These are phyloP conservation scores for Leptopilina boulardi DNA, from an alignment of 1,140 invertebrate genomes.

Conservation along the genomic window DNA sequence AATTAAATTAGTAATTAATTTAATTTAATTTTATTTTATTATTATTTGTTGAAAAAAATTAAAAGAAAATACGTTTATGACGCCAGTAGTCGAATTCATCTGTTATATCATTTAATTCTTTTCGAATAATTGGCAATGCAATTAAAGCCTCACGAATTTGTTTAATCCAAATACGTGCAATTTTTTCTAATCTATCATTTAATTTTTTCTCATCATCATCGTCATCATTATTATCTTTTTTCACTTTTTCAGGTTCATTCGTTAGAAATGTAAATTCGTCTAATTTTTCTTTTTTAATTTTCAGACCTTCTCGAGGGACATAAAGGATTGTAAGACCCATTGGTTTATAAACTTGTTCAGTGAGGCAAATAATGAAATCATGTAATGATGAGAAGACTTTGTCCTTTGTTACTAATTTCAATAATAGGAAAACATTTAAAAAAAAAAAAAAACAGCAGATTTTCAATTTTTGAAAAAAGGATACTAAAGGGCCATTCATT, in stretches of 20 bases:
- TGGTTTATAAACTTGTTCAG: slow-evolving; percentile 86
- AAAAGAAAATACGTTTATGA: slow-evolving; percentile 80
- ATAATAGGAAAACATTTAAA: background rate
- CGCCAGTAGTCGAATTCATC: slow-evolving; percentile 92
- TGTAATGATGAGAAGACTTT: slow-evolving; percentile 80
- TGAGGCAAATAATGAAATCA: slow-evolving; percentile 86
- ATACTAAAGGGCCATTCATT: slow-evolving; percentile 83
- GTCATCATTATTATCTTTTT: slow-evolving; percentile 47
- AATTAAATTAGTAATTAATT: background rate
- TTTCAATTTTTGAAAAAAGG: slow-evolving; percentile 48
- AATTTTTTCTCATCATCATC: slow-evolving; percentile 81
- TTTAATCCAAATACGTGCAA: slow-evolving; percentile 89
- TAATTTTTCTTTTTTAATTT: slow-evolving; percentile 32
- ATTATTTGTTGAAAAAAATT: slow-evolving; percentile 4
- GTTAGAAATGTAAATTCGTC: background rate
- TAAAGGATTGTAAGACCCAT: slow-evolving; percentile 87
- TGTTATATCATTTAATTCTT: slow-evolving; percentile 81
- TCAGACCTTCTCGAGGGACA: slow-evolving; percentile 84
- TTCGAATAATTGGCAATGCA: slow-evolving; percentile 69
- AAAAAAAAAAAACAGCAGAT: background rate
- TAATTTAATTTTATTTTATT: too few relatives aligned
- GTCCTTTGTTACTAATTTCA: slow-evolving; percentile 57
- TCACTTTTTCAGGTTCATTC: slow-evolving; percentile 37
- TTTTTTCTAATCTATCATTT: slow-evolving; percentile 85
- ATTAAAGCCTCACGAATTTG: slow-evolving; percentile 87